A percentile compares a stretch with the other conserved stretches of the same genome.
phyloP scores from a whole-genome alignment of 2,113 vertebrate species.

The Alligator sinensis region DNA sequence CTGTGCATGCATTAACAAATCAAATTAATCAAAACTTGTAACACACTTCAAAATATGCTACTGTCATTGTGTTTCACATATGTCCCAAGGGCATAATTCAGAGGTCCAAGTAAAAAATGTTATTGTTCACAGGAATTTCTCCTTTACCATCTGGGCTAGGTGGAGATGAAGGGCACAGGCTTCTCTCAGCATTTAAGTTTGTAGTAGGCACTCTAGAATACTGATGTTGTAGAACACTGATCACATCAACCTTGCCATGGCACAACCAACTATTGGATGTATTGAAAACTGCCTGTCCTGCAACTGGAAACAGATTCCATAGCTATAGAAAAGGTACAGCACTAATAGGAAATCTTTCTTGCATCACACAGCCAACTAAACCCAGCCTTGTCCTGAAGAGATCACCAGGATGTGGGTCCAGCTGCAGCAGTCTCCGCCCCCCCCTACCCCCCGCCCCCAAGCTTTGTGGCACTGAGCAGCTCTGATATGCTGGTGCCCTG shows the following conservation, averaged over 20 bases:
- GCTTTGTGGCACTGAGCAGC: no score
- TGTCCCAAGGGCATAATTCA: background rate
- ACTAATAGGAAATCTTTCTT: accelerated
- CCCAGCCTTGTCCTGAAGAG: background rate
- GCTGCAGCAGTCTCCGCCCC: no score
- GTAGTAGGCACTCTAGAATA: background rate
- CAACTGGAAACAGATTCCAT: background rate
- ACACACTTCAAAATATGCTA: background rate
- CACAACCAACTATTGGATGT: accelerated
- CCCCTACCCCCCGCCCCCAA: no score
- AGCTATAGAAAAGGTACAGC: background rate
- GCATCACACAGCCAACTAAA: background rate
- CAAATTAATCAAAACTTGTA: background rate
- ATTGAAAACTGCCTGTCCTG: accelerated
- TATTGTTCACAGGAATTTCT: background rate
- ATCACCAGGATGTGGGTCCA: no score
- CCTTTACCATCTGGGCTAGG: background rate
- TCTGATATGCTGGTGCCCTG: no score
- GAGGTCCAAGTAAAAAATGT: background rate
- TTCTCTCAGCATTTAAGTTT: background rate
- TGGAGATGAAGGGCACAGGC: background rate
- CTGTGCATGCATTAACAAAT: background rate
- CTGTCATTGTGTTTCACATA: background rate
- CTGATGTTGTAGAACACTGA: background rate
- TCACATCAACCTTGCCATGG: no score